These are phyloP conservation scores for Brachyrhaphis roseni DNA, from an alignment of 2,797 vertebrate genomes.

Conservation along the genomic window DNA sequence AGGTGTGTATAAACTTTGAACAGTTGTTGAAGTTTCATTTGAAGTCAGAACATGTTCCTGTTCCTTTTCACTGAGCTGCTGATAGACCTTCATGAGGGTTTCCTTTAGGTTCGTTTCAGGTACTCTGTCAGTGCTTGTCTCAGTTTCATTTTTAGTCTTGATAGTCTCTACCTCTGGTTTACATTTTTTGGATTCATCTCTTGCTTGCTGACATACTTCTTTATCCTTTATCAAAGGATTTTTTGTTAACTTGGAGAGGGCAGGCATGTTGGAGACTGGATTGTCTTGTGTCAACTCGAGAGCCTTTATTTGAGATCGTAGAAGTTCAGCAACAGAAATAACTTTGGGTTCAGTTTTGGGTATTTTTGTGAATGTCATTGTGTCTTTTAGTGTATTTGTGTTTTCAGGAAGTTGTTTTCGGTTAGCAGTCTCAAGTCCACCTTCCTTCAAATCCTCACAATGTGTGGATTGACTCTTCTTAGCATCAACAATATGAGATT, in stretches of 20 bases:
- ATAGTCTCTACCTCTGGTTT: constrained; percentile 21
- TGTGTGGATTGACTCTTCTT: constrained; percentile 20
- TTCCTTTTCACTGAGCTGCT: constrained; percentile 40
- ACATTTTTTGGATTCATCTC: constrained; percentile 11
- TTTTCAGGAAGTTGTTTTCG: constrained; percentile 23
- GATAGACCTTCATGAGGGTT: constrained; percentile 55
- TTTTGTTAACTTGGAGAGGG: constrained; percentile 19
- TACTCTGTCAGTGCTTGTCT: not conserved
- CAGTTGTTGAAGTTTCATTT: constrained; percentile 16
- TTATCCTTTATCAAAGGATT: not conserved
- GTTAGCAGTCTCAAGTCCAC: not conserved
- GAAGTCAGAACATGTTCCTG: constrained; percentile 37
- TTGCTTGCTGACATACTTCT: constrained; percentile 35
- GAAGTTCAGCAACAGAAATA: constrained; percentile 68
- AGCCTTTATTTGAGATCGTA: constrained; percentile 71
- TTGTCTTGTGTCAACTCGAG: constrained; percentile 40
- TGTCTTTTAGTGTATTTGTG: constrained; percentile 15
- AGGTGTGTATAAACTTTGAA: constrained; percentile 36
- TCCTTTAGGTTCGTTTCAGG: constrained; percentile 46
- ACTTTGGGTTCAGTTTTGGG: constrained; percentile 50
- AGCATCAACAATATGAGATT: constrained; percentile 17
- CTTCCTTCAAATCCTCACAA: constrained; percentile 13
- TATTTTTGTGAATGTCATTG: constrained; percentile 42
- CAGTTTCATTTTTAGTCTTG: constrained; percentile 1
- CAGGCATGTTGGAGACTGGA: constrained; percentile 8